Percentiles rank a stretch among this genome's conserved stretches.
Conservation (phyloP, 2,113 vertebrate species). For the Gavia stellata region DNA sequence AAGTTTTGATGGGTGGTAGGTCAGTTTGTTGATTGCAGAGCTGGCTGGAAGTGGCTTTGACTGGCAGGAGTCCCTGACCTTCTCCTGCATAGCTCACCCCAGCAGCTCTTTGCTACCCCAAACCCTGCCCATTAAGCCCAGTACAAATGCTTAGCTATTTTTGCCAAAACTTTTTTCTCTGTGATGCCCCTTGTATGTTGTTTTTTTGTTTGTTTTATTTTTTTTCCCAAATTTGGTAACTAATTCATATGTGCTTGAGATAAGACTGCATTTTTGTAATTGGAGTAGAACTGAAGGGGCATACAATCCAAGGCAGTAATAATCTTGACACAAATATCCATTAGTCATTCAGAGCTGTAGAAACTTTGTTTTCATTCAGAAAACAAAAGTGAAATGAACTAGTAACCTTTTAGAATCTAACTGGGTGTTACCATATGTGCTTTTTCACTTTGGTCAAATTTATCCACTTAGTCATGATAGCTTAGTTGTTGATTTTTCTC, state of each 20-base stretch:
- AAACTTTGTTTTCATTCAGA: neutral
- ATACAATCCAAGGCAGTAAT: neutral
- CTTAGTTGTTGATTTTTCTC: neutral
- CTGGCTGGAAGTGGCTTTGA: neutral
- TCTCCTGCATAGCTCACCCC: neutral
- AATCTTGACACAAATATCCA: neutral
- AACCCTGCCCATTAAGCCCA: neutral
- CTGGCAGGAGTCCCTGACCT: too few relatives aligned
- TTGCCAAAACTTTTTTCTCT: neutral
- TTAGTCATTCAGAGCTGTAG: neutral
- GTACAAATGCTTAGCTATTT: neutral
- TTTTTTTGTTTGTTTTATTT: neutral
- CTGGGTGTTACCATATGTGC: neutral
- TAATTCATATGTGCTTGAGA: neutral
- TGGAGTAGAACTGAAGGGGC: neutral
- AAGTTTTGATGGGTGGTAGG: neutral
- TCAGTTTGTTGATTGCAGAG: neutral
- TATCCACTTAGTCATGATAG: neutral
- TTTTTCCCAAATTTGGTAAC: rapidly evolving
- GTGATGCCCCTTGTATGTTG: neutral
- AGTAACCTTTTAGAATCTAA: neutral
- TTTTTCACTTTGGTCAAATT: neutral
- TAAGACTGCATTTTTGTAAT: neutral
- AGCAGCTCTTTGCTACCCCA: neutral
- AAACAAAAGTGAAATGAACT: neutral